Evolutionary conservation across 2,113 vertebrate genomes (phyloP), one percentile per base, ranked within the genome.

Genomic region (Sander vitreus): DNA sequence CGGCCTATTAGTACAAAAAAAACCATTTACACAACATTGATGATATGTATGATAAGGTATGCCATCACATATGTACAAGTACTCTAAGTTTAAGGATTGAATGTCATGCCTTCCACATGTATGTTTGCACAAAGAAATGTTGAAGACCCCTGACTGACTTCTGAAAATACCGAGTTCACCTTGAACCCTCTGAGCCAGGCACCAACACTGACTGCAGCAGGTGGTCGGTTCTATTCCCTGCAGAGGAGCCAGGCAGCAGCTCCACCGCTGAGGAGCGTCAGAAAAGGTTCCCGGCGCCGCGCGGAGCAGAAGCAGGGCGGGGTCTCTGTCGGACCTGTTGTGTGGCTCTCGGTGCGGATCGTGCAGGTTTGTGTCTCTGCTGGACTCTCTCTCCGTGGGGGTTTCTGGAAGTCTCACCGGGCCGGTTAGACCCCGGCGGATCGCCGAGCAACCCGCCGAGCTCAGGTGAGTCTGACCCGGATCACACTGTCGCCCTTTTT

Each of bases 271-370:
- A 33, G 55, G 64, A 59, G 66, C 50, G 74, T 58, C 73, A 39
- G 66, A 27, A 53, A 67, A 83, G 62, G 48, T 14, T 63, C 43
- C 68, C 73, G 82, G 86, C 80, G 77, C 78, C 18, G 82, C 63
- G 53, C 68, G 72, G 76, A 45, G 53, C 54, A 33, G 59, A 60
- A 23, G 83, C 43, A 73, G 90, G 91, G 91, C 87, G 87, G 88
- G 87, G 91, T 88, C 81, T 88, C n/a, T 64, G 65, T 65, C 48
- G 78, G 90, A 92, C 92, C 92, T 93, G 92, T 92, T 91, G 92
- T 93, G 81, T 55, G 85, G 85, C 73, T 90, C 8, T 81, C 60
- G 5, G 63, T 62, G 64, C 55, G 68, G 76, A 63, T 81, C 27
- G 59, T 48, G 27, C 53, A 15, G 71, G 48, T 69, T 36, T 53